These are phyloP conservation scores for Periophthalmodon schlosseri DNA, from an alignment of 2,113 vertebrate genomes.

Conservation along the genomic window DNA sequence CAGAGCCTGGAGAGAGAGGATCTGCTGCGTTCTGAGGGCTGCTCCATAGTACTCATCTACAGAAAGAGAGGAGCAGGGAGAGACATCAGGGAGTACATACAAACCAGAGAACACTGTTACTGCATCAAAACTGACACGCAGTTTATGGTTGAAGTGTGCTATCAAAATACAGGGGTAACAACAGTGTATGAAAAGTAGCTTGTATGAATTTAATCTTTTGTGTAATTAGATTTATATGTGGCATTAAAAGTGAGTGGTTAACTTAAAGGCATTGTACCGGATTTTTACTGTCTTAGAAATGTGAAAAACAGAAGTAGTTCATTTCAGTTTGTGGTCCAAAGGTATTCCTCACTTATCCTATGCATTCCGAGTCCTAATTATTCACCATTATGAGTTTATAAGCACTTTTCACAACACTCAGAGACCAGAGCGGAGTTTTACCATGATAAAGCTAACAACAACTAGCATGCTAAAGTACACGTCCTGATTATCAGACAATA, in stretches of 20 bases:
- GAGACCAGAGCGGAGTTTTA: no score
- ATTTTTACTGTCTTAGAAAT: no score
- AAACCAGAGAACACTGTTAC: constrained; percentile 33
- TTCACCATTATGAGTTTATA: no score
- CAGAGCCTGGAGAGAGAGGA: constrained; percentile 54
- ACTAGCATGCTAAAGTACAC: no score
- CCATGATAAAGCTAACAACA: no score
- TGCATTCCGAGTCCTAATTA: no score
- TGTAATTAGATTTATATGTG: neutral
- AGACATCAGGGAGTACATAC: constrained; percentile 47
- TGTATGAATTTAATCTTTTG: neutral
- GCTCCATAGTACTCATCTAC: constrained; percentile 63
- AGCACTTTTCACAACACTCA: no score
- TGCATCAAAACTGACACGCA: constrained; percentile 17
- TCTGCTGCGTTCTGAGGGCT: constrained; percentile 54
- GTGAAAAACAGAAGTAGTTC: no score
- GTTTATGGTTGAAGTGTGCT: constrained; percentile 42
- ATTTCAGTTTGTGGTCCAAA: no score
- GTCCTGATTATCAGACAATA: no score
- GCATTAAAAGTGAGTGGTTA: neutral
- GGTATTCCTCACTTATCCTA: no score
- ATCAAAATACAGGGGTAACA: neutral
- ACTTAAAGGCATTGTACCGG: no score
- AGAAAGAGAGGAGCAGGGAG: constrained; percentile 19
- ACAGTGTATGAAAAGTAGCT: neutral